Evolutionary conservation across 2,888 invertebrate genomes (phyloP).

Genomic region (Lithosia quadra): DNA sequence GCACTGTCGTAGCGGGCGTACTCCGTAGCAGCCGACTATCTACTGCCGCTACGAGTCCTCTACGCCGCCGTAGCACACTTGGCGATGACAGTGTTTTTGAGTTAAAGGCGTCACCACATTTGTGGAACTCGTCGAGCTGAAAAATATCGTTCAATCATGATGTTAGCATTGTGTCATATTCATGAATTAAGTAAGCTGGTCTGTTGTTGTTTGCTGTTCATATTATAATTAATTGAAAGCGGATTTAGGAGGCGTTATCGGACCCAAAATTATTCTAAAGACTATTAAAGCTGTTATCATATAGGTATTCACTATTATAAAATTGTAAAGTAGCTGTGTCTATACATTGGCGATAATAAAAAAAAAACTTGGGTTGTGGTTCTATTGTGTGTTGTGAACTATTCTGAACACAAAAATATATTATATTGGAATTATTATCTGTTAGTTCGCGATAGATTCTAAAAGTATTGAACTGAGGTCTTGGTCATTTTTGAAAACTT

Average conservation of each 20-base stretch:
- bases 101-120: conserved; percentile 12
- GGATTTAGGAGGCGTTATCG: background rate
- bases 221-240: background rate
- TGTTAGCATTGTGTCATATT: background rate
- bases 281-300: background rate
- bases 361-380: too few species aligned
- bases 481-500: too few species aligned
- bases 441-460: too few species aligned
- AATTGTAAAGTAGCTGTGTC: too few species aligned
- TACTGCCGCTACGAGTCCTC: conserved; percentile 73
- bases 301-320: background rate
- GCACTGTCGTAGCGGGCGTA: conserved; percentile 62
- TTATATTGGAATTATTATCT: too few species aligned
- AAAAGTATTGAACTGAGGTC: too few species aligned
- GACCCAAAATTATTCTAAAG: background rate
- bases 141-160: conserved; percentile 7
- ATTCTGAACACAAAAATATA: too few species aligned
- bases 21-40: conserved; percentile 68
- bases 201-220: background rate
- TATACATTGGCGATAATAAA: too few species aligned
- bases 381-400: too few species aligned
- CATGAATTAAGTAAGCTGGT: background rate
- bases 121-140: conserved; percentile 6
- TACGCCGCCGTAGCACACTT: conserved; percentile 67
- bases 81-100: conserved; percentile 30